Evolutionary conservation across 2,888 invertebrate genomes (phyloP).

Genomic region (Ethmia dodecea): DNA sequence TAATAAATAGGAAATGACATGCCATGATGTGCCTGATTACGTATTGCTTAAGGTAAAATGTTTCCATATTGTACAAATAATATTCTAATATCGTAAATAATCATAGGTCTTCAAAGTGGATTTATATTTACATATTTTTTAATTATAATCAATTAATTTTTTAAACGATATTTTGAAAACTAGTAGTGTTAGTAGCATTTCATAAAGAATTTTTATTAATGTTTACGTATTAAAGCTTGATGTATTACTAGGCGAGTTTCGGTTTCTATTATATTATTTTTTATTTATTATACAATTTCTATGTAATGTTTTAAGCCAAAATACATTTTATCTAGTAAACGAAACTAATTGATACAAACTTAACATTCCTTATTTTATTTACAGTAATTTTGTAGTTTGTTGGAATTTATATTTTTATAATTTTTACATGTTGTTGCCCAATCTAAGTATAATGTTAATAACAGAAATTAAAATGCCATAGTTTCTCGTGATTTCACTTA

Average conservation of each 20-base stretch:
- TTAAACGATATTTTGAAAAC: too few relatives aligned
- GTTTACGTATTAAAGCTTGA: too few relatives aligned
- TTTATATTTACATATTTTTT: too few relatives aligned
- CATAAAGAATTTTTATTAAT: too few relatives aligned
- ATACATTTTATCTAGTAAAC: neutral
- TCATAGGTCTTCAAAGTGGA: too few relatives aligned
- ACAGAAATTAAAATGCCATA: slow-evolving; percentile 49
- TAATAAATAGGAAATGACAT: slow-evolving; percentile 29
- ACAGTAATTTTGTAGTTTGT: slow-evolving; percentile 3
- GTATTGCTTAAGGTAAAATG: slow-evolving; percentile 14
- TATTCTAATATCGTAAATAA: slow-evolving; percentile 8
- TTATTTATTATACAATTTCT: neutral
- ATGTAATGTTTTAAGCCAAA: too few relatives aligned
- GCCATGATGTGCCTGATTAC: slow-evolving; percentile 55
- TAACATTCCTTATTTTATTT: slow-evolving; percentile 51
- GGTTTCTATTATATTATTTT: slow-evolving; percentile 7
- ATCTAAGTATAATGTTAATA: too few relatives aligned
- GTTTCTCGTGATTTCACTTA: slow-evolving; percentile 34
- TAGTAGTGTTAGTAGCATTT: too few relatives aligned
- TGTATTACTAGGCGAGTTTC: too few relatives aligned
- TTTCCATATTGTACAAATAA: slow-evolving; percentile 24
- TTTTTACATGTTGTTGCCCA: too few relatives aligned
- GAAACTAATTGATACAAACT: slow-evolving; percentile 6
- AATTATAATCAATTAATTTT: too few relatives aligned
- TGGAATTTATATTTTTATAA: neutral